These are phyloP conservation scores for Dorcus parallelipipedus DNA, from an alignment of 2,888 invertebrate genomes.

Conservation along the genomic window DNA sequence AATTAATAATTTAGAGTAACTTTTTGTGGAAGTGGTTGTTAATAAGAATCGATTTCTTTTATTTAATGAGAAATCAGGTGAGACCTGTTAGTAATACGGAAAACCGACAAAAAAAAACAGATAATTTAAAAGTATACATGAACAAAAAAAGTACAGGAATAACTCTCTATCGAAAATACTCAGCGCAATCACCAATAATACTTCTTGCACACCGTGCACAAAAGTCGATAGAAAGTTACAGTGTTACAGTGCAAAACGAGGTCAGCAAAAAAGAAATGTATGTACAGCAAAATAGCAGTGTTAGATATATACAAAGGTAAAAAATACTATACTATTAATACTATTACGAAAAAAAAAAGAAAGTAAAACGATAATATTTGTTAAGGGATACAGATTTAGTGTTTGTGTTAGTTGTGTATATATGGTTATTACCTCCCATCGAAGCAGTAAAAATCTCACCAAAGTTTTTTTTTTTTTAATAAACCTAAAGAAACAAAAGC, in stretches of 20 bases:
- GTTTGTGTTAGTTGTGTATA: slow-evolving; percentile 28
- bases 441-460: slow-evolving; percentile 19
- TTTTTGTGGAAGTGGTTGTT: too few species aligned
- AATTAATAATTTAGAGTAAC: too few species aligned
- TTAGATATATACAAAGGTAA: slow-evolving; percentile 14
- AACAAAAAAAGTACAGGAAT: slow-evolving; percentile 3
- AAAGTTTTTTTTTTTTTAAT: slow-evolving; percentile 18
- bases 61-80: neutral
- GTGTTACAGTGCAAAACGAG: slow-evolving; percentile 6
- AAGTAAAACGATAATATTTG: neutral
- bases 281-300: slow-evolving; percentile 19
- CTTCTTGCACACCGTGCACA: neutral
- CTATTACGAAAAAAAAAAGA: neutral
- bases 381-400: slow-evolving; percentile 13
- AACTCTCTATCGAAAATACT: slow-evolving; percentile 8
- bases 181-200: neutral
- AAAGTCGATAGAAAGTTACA: slow-evolving; percentile 6
- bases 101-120: neutral
- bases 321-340: slow-evolving; percentile 5
- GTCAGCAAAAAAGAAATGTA: slow-evolving; percentile 14
- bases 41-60: too few species aligned
- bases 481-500: slow-evolving; percentile 24
- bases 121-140: neutral
- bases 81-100: slow-evolving; percentile 5
- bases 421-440: slow-evolving; percentile 24